Evolutionary conservation across 2,113 vertebrate species (phyloP).

Genomic region (Atherinomorus stipes): DNA sequence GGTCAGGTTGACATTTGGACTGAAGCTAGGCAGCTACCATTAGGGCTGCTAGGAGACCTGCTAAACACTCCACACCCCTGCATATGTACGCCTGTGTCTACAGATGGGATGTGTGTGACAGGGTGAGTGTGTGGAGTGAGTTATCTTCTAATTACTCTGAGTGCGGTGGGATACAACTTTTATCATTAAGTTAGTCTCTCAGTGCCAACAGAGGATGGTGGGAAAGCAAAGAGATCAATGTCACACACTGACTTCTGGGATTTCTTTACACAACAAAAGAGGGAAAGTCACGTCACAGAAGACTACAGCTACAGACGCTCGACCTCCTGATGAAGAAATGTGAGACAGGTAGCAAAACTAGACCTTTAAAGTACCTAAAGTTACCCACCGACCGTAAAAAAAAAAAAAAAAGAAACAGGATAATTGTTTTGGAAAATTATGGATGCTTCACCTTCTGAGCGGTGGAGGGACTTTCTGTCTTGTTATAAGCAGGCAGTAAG

Average conservation of each 20-base stretch:
- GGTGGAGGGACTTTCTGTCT: too few relatives aligned
- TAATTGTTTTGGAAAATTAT: too few relatives aligned
- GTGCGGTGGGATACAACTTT: conserved; percentile 15
- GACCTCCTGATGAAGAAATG: not conserved
- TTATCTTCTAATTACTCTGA: conserved; percentile 50
- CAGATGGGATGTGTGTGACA: conserved; percentile 24
- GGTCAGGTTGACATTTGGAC: conserved; percentile 75
- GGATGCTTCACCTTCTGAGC: too few relatives aligned
- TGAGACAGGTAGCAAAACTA: not conserved
- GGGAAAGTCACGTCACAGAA: not conserved
- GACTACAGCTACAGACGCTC: not conserved
- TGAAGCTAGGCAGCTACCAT: conserved; percentile 51
- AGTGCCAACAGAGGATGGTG: conserved; percentile 39
- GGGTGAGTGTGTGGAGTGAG: conserved; percentile 33
- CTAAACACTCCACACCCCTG: conserved; percentile 12
- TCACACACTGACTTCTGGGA: not conserved
- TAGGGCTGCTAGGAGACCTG: conserved; percentile 73
- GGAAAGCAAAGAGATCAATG: conserved; percentile 45
- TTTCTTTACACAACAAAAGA: not conserved
- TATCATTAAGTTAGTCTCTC: conserved; percentile 15
- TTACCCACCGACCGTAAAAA: not conserved
- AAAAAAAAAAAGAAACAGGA: too few relatives aligned
- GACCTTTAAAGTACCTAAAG: not conserved
- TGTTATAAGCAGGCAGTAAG: too few relatives aligned
- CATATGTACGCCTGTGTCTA: conserved; percentile 22